Evolutionary conservation across 2,888 invertebrate genomes (phyloP), one percentile per base, ranked within the genome.

Genomic region (Sympetrum striolatum): DNA sequence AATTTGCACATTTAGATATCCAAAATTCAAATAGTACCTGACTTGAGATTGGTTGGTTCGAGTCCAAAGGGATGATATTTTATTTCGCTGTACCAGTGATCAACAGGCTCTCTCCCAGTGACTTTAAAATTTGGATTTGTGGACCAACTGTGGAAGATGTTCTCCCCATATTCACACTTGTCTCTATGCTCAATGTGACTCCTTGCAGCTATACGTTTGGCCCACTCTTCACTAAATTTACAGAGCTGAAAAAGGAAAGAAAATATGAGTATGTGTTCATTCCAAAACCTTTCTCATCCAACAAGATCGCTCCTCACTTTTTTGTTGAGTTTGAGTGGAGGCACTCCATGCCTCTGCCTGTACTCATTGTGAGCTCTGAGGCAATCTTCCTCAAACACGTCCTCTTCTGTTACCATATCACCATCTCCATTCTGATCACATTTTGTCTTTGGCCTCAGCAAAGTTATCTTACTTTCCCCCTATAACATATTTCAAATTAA

Each of bases 131-230:
- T 96, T 0, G 96, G 96, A 93, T 97, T 96, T 1, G 96, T 96
- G 81, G 97, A 96, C 95, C 96, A 96, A 92, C 96, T 96, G 93
- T 96, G 96, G 93, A 96, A 98, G 91, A 98, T 96, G 93, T 98
- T 98, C 93, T 98, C 98, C 0, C 98, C 98, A 92, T 97, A 97
- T 60, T 96, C 96, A 91, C 96, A 96, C 92, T 97, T 96, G 73
- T 96, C 95, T 90, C 97, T 95, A 93, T 98, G 98, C 92, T 97
- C 96, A 92, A 97, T 94, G 91, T 94, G 94, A 48, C 96, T 96
- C 92, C 94, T 95, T 73, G 95, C 95, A 0, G 96, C 96, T 91
- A 98, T 93, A 44, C 93, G 92, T 48, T 93, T 92, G 0, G 94
- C 94, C 94, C 94, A 94, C 91, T 94, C 94, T 91, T 93, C 93